Evolutionary conservation across 2,797 vertebrate species (phyloP).

Genomic region (Enteromius anoplus): DNA sequence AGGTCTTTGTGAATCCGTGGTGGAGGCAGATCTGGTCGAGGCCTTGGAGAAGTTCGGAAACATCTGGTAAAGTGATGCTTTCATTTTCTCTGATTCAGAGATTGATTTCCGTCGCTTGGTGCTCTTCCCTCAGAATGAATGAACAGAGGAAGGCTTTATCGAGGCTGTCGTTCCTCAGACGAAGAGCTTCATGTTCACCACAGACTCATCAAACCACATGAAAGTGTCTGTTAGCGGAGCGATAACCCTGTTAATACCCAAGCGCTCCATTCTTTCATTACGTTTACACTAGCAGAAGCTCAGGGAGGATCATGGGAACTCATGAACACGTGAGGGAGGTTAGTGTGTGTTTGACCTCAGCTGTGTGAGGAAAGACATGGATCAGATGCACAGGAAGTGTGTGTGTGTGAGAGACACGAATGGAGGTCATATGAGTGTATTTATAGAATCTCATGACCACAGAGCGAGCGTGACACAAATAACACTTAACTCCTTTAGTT

Average conservation of each 20-base stretch:
- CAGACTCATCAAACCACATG: background rate
- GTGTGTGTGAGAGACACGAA: background rate
- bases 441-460: constrained; percentile 47
- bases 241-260: background rate
- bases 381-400: background rate
- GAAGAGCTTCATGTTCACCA: background rate
- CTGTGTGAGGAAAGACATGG: background rate
- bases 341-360: background rate
- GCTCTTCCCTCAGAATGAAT: background rate
- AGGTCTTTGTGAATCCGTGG: constrained; percentile 93
- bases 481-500: background rate
- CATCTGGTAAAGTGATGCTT: constrained; percentile 84
- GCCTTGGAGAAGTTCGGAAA: constrained; percentile 93
- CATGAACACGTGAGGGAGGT: background rate
- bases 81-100: background rate
- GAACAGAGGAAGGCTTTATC: background rate
- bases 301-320: background rate
- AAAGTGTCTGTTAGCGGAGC: background rate
- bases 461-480: background rate
- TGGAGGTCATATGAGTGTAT: constrained; percentile 52
- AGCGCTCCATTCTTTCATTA: background rate
- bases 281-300: background rate
- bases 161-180: background rate
- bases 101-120: background rate
- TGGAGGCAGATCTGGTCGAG: constrained; percentile 96